Evolutionary conservation across 2,888 invertebrate species (phyloP).

Genomic region (Pachymerium ferrugineum): DNA sequence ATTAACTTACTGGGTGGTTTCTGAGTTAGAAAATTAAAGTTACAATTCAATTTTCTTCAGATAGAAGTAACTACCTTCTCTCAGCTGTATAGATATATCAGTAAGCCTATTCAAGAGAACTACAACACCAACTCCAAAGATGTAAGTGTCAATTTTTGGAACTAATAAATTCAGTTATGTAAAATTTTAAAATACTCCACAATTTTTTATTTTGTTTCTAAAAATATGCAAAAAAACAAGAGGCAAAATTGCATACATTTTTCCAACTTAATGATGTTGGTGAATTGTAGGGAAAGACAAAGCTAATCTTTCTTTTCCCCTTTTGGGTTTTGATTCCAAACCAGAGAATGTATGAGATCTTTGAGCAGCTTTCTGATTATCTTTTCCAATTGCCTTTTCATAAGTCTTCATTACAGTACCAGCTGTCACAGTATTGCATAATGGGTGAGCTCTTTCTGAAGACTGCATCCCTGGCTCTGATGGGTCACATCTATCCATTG

Average conservation of each 20-base stretch:
- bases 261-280: not conserved
- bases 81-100: no score
- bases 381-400: not conserved
- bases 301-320: not conserved
- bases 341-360: not conserved
- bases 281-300: not conserved
- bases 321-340: not conserved
- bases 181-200: no score
- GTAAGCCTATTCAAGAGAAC: no score
- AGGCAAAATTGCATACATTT: not conserved
- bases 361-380: not conserved
- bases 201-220: no score
- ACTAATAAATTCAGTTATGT: no score
- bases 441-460: not conserved
- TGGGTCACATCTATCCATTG: not conserved
- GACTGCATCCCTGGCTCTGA: slow-evolving; percentile 5
- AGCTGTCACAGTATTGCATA: not conserved
- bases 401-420: not conserved
- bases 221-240: no score
- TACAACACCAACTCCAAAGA: no score
- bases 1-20: no score
- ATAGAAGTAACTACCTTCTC: no score
- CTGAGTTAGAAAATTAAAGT: no score
- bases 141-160: no score
- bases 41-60: no score